Percentiles rank a stretch among this genome's conserved stretches.
Conservation (phyloP, 1,140 invertebrate genomes). For the Leptopilina boulardi region DNA sequence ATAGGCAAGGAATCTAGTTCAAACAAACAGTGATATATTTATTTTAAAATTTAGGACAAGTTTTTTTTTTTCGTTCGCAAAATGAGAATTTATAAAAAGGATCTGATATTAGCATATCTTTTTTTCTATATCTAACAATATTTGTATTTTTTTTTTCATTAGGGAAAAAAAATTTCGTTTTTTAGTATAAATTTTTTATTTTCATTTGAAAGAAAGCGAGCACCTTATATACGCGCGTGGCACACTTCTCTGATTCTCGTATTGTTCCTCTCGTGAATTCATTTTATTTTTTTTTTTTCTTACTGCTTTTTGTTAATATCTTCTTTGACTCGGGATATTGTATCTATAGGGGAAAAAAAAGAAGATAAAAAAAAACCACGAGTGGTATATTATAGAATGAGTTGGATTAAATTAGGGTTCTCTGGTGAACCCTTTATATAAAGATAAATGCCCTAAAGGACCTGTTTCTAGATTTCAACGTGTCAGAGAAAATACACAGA, state of each 20-base stretch:
- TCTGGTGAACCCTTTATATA: neutral
- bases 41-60: slow-evolving; percentile 22
- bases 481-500: slow-evolving; percentile 7
- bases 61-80: neutral
- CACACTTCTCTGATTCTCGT: slow-evolving; percentile 62
- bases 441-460: neutral
- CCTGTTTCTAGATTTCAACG: neutral
- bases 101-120: no score
- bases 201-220: neutral
- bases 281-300: neutral
- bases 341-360: neutral
- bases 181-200: neutral
- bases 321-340: neutral
- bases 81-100: neutral
- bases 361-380: neutral
- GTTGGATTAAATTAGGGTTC: slow-evolving; percentile 21
- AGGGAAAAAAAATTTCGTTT: no score
- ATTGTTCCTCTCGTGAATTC: slow-evolving; percentile 54
- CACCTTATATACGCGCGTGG: slow-evolving; percentile 36
- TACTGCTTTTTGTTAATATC: neutral
- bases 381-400: neutral
- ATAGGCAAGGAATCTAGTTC: slow-evolving; percentile 18
- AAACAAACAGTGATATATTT: neutral
- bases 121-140: no score
- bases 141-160: no score